phyloP scores from a whole-genome alignment of 2,888 invertebrate species.

The Brenthis daphne region DNA sequence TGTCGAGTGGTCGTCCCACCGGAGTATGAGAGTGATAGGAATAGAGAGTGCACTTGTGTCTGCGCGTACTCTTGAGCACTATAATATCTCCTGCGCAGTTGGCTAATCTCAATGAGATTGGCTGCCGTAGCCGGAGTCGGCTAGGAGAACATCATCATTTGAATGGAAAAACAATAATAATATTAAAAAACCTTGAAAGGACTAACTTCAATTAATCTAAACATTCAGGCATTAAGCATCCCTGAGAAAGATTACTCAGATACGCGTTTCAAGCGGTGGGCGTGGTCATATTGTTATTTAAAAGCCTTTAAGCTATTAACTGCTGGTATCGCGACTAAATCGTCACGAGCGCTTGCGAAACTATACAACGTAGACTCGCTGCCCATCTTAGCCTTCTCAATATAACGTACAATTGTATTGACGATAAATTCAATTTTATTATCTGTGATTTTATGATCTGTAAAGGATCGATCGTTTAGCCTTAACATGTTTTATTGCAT shows the following conservation, averaged over 20 bases:
- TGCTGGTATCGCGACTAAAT: constrained; percentile 55
- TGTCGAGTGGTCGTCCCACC: too few relatives aligned
- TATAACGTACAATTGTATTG: constrained; percentile 30
- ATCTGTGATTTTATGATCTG: constrained; percentile 17
- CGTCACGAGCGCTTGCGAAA: constrained; percentile 60
- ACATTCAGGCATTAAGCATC: constrained; percentile 49
- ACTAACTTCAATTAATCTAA: constrained; percentile 48
- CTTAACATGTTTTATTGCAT: constrained; percentile 7
- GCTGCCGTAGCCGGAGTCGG: too few relatives aligned
- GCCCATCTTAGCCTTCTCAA: constrained; percentile 39
- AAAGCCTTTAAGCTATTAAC: constrained; percentile 68
- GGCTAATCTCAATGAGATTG: too few relatives aligned
- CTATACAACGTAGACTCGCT: constrained; percentile 22
- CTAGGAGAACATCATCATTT: background rate
- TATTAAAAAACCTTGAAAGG: constrained; percentile 56
- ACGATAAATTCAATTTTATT: constrained; percentile 28
- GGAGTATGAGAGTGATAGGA: too few relatives aligned
- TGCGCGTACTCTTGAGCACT: too few relatives aligned
- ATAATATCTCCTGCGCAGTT: too few relatives aligned
- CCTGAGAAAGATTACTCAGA: constrained; percentile 70
- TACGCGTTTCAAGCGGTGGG: constrained; percentile 63
- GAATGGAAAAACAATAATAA: constrained; percentile 14
- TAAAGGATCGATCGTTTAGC: constrained; percentile 14
- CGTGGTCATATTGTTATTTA: constrained; percentile 74
- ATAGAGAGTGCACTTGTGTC: too few relatives aligned